These are phyloP conservation scores for Acrocyrtus sp. DNA, from an alignment of 2,888 invertebrate genomes.

Conservation along the genomic window DNA sequence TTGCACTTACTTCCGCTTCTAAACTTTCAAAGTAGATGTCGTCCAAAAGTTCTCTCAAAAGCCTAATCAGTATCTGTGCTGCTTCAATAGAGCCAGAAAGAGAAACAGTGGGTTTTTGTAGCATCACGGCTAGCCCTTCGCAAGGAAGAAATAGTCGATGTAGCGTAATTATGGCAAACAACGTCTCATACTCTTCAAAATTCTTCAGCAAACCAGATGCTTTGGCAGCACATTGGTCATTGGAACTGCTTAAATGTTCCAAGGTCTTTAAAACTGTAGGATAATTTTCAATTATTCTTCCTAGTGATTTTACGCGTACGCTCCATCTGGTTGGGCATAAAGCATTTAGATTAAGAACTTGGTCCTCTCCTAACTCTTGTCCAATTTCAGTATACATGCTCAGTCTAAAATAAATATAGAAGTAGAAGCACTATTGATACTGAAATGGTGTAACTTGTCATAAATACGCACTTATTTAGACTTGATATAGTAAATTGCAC, in stretches of 20 bases:
- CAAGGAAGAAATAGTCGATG: background rate
- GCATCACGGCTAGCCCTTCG: background rate
- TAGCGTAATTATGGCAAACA: background rate
- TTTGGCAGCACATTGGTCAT: background rate
- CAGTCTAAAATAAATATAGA: no score
- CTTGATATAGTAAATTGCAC: no score
- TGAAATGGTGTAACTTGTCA: no score
- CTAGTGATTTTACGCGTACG: background rate
- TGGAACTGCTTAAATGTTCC: background rate
- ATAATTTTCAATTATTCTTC: background rate
- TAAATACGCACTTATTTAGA: no score
- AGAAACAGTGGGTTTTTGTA: background rate
- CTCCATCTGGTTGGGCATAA: slow-evolving; percentile 1
- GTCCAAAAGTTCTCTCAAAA: background rate
- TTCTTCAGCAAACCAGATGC: background rate
- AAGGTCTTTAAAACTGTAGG: background rate
- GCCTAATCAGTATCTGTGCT: background rate
- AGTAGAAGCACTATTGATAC: no score
- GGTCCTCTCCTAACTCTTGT: no score
- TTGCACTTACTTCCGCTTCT: background rate
- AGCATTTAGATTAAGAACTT: no score
- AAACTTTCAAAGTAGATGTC: background rate
- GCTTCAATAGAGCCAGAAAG: background rate
- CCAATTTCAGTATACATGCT: no score
- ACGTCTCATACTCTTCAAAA: background rate